Percentiles rank a stretch among this genome's conserved stretches.
These are phyloP conservation scores for Pyrocephalus nanus DNA, from an alignment of 2,797 vertebrate species.

Conservation along the genomic window DNA sequence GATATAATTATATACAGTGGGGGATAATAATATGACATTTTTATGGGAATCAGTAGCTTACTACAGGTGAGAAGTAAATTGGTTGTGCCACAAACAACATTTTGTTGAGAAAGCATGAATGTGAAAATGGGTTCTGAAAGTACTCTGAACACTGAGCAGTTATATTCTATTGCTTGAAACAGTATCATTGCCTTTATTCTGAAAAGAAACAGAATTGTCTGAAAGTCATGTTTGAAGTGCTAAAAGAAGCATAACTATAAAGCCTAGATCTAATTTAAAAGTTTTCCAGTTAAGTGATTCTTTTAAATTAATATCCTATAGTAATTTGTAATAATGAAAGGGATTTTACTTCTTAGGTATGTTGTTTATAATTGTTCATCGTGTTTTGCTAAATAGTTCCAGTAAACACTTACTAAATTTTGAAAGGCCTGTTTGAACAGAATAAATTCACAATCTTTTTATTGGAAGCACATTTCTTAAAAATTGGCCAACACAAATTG, in stretches of 20 bases:
- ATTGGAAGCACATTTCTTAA: background rate
- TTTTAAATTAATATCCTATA: background rate
- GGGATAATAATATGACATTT: background rate
- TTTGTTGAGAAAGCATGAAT: background rate
- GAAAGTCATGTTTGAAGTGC: background rate
- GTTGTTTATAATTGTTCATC: background rate
- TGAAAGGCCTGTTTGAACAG: background rate
- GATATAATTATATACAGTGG: background rate
- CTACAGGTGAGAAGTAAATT: background rate
- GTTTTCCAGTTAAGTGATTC: background rate
- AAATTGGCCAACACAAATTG: background rate
- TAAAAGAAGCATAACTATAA: background rate
- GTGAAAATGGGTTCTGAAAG: background rate
- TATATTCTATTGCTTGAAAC: background rate
- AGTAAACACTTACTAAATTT: background rate
- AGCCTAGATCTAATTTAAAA: slow-evolving; percentile 17
- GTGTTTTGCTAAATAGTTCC: background rate
- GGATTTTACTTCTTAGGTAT: background rate
- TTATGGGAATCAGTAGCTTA: background rate
- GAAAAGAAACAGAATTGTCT: background rate
- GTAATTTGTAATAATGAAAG: background rate
- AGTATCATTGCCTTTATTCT: background rate
- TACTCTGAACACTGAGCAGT: background rate
- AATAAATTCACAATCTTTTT: background rate
- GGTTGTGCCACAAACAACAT: background rate